Percentiles rank a stretch among this genome's conserved stretches.
Evolutionary conservation across 2,113 vertebrate species (phyloP).

Genomic region (Pseudonaja textilis): DNA sequence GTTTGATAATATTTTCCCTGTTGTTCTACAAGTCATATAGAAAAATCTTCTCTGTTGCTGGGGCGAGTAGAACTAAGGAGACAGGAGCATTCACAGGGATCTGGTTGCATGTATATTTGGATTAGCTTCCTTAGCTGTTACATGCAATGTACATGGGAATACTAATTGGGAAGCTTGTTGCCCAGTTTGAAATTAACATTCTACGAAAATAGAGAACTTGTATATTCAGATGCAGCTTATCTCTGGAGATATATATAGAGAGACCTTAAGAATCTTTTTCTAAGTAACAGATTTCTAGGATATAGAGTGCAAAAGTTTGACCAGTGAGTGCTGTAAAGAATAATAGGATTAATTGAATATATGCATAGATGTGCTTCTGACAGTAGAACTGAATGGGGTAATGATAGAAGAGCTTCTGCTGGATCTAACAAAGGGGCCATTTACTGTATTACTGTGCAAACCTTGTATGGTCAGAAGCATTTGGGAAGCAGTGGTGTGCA

Average conservation of each 20-base stretch:
- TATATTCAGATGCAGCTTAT: background rate
- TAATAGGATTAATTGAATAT: background rate
- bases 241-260: background rate
- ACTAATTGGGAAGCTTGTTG: background rate
- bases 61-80: background rate
- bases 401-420: background rate
- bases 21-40: conserved; percentile 21
- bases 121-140: conserved; percentile 40
- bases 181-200: background rate
- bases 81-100: background rate
- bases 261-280: background rate
- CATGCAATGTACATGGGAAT: conserved; percentile 9
- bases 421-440: background rate
- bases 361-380: background rate
- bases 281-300: background rate
- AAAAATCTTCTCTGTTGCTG: background rate
- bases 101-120: background rate
- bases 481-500: background rate
- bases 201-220: background rate
- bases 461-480: background rate
- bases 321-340: background rate
- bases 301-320: background rate
- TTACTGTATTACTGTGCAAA: background rate
- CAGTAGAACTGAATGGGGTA: background rate
- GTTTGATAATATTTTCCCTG: background rate